These are phyloP conservation scores for Liparis tanakae DNA, from an alignment of 2,797 vertebrate species.

Conservation along the genomic window DNA sequence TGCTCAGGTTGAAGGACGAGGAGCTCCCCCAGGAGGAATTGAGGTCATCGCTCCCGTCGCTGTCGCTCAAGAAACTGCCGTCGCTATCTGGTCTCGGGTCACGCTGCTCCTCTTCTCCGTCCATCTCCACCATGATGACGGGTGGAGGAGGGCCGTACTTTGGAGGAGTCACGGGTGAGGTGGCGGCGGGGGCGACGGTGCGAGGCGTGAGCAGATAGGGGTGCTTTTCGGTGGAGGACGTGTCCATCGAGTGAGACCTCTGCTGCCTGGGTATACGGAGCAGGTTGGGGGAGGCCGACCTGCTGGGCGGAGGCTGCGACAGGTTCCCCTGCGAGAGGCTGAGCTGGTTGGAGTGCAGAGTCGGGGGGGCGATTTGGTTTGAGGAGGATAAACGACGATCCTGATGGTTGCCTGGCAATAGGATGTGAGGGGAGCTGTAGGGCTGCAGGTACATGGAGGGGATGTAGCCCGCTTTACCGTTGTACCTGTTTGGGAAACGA, in stretches of 20 bases:
- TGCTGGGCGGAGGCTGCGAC: background rate
- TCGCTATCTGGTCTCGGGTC: slow-evolving; percentile 5
- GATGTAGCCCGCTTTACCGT: slow-evolving; percentile 80
- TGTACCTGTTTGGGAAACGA: slow-evolving; percentile 76
- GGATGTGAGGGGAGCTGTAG: slow-evolving; percentile 78
- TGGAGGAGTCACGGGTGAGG: rapidly evolving
- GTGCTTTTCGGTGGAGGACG: too few relatives aligned
- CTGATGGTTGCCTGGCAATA: slow-evolving; percentile 46
- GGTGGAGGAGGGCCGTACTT: slow-evolving; percentile 28
- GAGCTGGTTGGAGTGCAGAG: slow-evolving; percentile 49
- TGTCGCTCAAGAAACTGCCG: slow-evolving; percentile 48
- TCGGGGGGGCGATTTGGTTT: background rate
- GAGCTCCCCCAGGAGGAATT: slow-evolving; percentile 23
- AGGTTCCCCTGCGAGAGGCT: slow-evolving; percentile 71
- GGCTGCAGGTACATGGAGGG: slow-evolving; percentile 87
- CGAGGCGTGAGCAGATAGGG: background rate
- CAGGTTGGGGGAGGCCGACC: background rate
- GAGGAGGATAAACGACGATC: slow-evolving; percentile 22
- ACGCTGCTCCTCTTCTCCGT: background rate
- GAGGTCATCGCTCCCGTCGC: slow-evolving; percentile 50
- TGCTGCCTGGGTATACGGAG: background rate
- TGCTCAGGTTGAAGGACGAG: slow-evolving; percentile 29
- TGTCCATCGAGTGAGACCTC: slow-evolving; percentile 65
- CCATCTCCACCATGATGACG: slow-evolving; percentile 62
- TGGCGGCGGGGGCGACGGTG: background rate